Evolutionary conservation across 2,888 invertebrate species (phyloP).

Genomic region (Protophormia terraenovae): DNA sequence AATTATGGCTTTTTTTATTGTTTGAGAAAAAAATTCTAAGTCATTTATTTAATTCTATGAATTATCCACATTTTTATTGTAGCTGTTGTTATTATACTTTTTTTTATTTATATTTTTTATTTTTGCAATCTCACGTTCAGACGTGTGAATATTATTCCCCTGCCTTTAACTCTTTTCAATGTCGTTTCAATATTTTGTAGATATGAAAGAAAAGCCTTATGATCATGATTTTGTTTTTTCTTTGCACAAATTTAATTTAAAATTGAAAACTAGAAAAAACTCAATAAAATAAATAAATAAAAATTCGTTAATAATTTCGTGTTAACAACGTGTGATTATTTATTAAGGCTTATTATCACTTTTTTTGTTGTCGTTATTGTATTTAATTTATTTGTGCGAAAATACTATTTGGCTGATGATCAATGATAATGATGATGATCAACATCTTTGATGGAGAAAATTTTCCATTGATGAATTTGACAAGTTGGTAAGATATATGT

Average conservation of each 20-base stretch:
- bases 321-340: constrained; percentile 51
- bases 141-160: constrained; percentile 26
- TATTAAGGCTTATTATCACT: constrained; percentile 55
- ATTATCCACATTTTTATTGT: constrained; percentile 26
- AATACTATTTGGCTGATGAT: constrained; percentile 13
- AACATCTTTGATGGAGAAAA: constrained; percentile 47
- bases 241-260: not conserved
- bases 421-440: constrained; percentile 22
- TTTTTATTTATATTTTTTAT: not conserved
- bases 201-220: not conserved
- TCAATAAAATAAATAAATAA: not conserved
- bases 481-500: constrained; percentile 24
- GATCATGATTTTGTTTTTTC: not conserved
- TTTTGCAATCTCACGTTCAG: constrained; percentile 15
- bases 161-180: constrained; percentile 46
- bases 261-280: not conserved
- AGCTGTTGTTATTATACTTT: not conserved
- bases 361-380: constrained; percentile 1
- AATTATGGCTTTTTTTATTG: too few relatives aligned
- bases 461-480: constrained; percentile 71
- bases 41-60: constrained; percentile 32
- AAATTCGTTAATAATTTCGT: constrained; percentile 18
- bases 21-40: constrained; percentile 24
- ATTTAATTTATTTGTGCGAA: constrained; percentile 17
- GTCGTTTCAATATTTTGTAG: constrained; percentile 13